phyloP scores from a whole-genome alignment of 2,888 invertebrate genomes.

The Bellardia pandia region DNA sequence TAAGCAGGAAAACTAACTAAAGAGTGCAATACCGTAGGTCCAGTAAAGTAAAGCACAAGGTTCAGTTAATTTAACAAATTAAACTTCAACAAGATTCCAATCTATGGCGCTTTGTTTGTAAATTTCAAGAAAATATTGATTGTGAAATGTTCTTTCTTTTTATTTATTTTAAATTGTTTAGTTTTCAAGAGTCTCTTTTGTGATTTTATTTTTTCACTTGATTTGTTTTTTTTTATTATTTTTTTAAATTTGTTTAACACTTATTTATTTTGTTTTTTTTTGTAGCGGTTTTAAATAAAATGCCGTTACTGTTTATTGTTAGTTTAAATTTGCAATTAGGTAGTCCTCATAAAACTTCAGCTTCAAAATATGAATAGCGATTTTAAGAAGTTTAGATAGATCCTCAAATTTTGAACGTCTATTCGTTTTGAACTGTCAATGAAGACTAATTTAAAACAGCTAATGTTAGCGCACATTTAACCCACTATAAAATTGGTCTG shows the following conservation, averaged over 20 bases:
- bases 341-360: constrained; percentile 47
- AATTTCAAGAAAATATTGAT: not conserved
- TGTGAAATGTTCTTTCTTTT: constrained; percentile 8
- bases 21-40: constrained; percentile 67
- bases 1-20: constrained; percentile 36
- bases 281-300: constrained; percentile 53
- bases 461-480: constrained; percentile 74
- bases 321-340: not conserved
- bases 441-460: constrained; percentile 74
- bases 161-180: not conserved
- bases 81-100: not conserved
- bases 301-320: constrained; percentile 61
- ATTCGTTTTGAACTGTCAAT: constrained; percentile 74
- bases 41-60: constrained; percentile 66
- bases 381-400: not conserved
- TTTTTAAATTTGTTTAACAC: constrained; percentile 8
- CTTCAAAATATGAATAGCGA: constrained; percentile 45
- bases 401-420: constrained; percentile 53
- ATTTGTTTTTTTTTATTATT: constrained; percentile 26
- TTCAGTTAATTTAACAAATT: constrained; percentile 49
- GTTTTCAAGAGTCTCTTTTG: not conserved
- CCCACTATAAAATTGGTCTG: constrained; percentile 55
- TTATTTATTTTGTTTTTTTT: constrained; percentile 25
- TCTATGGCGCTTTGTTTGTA: not conserved
- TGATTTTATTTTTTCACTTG: not conserved